Percentiles rank a stretch among this genome's conserved stretches.
phyloP scores from a whole-genome alignment of 1,140 invertebrate species.

The Halesus radiatus region DNA sequence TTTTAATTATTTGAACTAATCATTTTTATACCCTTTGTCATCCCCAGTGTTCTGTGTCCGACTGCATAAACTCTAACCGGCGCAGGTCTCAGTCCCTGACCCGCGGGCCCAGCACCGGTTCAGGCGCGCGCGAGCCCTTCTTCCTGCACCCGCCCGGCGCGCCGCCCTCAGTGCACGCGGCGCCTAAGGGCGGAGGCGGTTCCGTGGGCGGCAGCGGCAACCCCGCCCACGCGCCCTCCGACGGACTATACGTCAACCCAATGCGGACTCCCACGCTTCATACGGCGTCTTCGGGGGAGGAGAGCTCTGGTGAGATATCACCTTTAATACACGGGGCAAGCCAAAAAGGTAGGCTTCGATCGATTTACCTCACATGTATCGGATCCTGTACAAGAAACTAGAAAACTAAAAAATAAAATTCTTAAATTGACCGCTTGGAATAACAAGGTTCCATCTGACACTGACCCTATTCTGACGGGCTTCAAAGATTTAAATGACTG shows the following conservation, averaged over 20 bases:
- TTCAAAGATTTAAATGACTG: too few relatives aligned
- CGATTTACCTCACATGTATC: too few relatives aligned
- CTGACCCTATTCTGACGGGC: too few relatives aligned
- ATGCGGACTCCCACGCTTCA: constrained; percentile 73
- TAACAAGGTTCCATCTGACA: too few relatives aligned
- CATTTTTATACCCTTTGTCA: neutral
- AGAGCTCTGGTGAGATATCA: constrained; percentile 63
- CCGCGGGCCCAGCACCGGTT: constrained; percentile 23
- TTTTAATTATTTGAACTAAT: neutral
- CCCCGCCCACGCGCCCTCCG: constrained; percentile 74
- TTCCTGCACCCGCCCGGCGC: constrained; percentile 78
- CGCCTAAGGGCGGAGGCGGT: constrained; percentile 61
- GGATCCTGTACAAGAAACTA: too few relatives aligned
- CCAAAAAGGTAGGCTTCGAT: too few relatives aligned
- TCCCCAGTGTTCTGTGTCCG: constrained; percentile 70
- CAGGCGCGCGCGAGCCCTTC: constrained; percentile 73
- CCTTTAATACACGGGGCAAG: too few relatives aligned
- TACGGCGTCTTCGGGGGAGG: constrained; percentile 65
- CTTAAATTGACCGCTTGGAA: too few relatives aligned
- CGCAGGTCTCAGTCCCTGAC: constrained; percentile 61
- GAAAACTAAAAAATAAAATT: too few relatives aligned
- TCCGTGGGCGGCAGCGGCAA: constrained; percentile 57
- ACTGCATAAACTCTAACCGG: constrained; percentile 69
- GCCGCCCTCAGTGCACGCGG: constrained; percentile 55
- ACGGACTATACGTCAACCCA: constrained; percentile 86